These are phyloP conservation scores for Tetanocera ferruginea DNA, from an alignment of 2,888 invertebrate genomes.

Conservation along the genomic window DNA sequence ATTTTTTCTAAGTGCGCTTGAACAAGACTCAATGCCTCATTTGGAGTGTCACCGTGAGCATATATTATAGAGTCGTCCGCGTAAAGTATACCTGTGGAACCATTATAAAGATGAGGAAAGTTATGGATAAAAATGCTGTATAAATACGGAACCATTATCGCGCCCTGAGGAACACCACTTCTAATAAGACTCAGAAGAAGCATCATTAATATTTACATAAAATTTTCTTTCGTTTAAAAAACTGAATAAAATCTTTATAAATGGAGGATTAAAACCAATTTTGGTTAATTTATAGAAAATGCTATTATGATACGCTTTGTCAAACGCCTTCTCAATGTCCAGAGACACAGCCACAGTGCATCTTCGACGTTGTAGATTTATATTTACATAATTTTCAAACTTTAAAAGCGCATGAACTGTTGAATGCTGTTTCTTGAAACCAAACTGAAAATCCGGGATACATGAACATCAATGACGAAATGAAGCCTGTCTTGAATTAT, in stretches of 20 bases:
- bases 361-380: too few species aligned
- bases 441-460: slow-evolving; percentile 32
- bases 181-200: not conserved
- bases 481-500: slow-evolving; percentile 24
- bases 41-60: slow-evolving; percentile 14
- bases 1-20: slow-evolving; percentile 20
- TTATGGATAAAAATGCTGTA: slow-evolving; percentile 38
- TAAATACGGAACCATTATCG: slow-evolving; percentile 33
- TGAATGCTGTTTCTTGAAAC: slow-evolving; percentile 32
- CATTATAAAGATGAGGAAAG: slow-evolving; percentile 31
- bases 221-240: slow-evolving; percentile 19
- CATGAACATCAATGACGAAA: not conserved
- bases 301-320: too few species aligned
- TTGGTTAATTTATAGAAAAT: not conserved
- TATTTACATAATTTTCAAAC: slow-evolving; percentile 35
- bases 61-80: slow-evolving; percentile 40
- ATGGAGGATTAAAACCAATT: slow-evolving; percentile 5
- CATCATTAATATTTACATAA: slow-evolving; percentile 27
- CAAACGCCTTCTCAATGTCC: too few species aligned
- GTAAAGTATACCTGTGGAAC: slow-evolving; percentile 32
- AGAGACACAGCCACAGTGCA: too few species aligned
- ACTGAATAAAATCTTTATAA: slow-evolving; percentile 3
- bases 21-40: not conserved
- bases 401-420: slow-evolving; percentile 38
- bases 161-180: slow-evolving; percentile 36